Base-by-base conservation (phyloP, 2,113 vertebrate species). In the Plotosus lineatus region DNA sequence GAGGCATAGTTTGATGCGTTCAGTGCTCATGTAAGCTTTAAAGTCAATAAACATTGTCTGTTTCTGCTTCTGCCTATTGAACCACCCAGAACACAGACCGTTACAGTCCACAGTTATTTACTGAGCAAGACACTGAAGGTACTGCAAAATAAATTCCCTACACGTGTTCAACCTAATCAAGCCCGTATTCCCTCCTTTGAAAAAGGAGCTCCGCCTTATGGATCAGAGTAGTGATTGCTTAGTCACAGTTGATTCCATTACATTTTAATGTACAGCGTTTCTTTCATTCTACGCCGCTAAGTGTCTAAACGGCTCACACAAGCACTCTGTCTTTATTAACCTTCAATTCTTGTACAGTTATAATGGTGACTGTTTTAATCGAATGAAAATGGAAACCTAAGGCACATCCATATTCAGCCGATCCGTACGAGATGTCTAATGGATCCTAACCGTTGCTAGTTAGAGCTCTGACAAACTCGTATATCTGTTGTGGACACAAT, bases 381-480 rank as follows among this genome's bases (percentile, higher is more conserved):
- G 36, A 10, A 1, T 38, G 33, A 1, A 36, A 14, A 58, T 10
- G 26, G 21, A 60, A 63, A 63, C 56, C 60, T 10, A 66, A 42
- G 31, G 17, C 60, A 36, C 31, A 17, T n/a, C n/a, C n/a, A n/a
- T 19, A 36, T 33, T 33, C 28, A 2, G 15, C 26, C 28, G 19
- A 66, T 40, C 2, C 7, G 14, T 28, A 12, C 23, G 10, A 44
- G 11, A 42, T 68, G 21, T 79, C 48, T 75, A 77, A 84, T 72
- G 51, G 53, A 73, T 53, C 28, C 46, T 73, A 53, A 73, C 21
- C 33, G 71, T 48, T 74, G 19, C 50, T 74, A 53, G 48, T 74
- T 74, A 53, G 48, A 9, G 26, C 50, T 23, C 72, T 55, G 50
- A 38, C 50, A 73, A 38, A n/a, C 15, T 51, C 21, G 3, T 55